Evolutionary conservation across 2,888 invertebrate species (phyloP).

Genomic region (Altica lythri): DNA sequence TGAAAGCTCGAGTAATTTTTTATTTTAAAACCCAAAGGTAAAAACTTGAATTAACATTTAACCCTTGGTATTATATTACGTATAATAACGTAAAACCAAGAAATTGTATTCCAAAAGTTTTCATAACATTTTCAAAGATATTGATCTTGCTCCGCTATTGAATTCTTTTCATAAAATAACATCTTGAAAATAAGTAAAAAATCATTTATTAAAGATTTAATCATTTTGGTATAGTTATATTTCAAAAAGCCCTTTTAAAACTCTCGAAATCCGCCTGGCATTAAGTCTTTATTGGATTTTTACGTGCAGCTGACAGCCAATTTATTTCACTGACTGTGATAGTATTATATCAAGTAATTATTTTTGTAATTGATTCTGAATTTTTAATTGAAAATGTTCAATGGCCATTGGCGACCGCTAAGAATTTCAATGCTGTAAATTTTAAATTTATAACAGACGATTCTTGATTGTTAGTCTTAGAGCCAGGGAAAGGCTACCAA

Average conservation of each 20-base stretch:
- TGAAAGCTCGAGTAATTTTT: too few species aligned
- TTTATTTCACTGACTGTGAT: slow-evolving; percentile 18
- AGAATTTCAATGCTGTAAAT: background rate
- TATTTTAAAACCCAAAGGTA: too few species aligned
- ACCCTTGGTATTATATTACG: too few species aligned
- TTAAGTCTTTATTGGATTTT: slow-evolving; percentile 11
- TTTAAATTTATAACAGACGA: too few species aligned
- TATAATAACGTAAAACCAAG: too few species aligned
- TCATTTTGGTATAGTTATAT: background rate
- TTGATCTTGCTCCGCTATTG: too few species aligned
- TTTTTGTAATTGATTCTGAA: slow-evolving; percentile 25
- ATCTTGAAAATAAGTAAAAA: background rate
- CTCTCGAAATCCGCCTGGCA: background rate
- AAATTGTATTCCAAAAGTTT: too few species aligned
- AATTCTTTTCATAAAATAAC: too few species aligned
- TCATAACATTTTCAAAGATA: too few species aligned
- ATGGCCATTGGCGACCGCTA: background rate
- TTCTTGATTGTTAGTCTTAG: too few species aligned
- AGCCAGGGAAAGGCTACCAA: too few species aligned
- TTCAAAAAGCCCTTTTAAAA: background rate
- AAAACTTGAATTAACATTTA: too few species aligned
- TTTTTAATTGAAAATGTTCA: slow-evolving; percentile 14
- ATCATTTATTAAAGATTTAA: background rate
- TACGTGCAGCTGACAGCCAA: slow-evolving; percentile 20
- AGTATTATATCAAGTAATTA: slow-evolving; percentile 22